These are phyloP conservation scores for Artemisiospiza belli DNA, from an alignment of 2,113 vertebrate genomes.

Conservation along the genomic window DNA sequence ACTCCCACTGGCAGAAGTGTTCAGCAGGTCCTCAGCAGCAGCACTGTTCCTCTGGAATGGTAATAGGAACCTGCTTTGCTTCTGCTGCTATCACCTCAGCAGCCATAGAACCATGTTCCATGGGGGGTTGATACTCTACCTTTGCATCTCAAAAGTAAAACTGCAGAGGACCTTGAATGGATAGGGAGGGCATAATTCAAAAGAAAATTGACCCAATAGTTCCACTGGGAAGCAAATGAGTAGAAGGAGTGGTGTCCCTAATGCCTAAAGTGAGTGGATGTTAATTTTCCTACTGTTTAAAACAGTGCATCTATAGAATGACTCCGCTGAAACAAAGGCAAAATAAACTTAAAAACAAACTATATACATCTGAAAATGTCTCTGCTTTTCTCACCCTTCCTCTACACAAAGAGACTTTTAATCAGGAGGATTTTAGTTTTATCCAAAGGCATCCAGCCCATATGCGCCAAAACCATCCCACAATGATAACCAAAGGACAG, in stretches of 20 bases:
- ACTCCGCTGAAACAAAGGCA: background rate
- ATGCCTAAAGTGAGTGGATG: background rate
- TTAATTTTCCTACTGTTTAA: background rate
- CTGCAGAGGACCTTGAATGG: background rate
- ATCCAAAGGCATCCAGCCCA: background rate
- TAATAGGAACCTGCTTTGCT: background rate
- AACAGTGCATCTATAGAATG: background rate
- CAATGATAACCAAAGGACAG: background rate
- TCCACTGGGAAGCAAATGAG: background rate
- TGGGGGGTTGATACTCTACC: no score
- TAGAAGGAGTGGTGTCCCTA: background rate
- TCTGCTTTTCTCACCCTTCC: background rate
- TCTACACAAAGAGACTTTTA: background rate
- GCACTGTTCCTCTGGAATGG: background rate
- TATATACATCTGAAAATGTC: background rate
- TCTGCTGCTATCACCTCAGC: background rate
- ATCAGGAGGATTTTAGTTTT: background rate
- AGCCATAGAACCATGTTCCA: background rate
- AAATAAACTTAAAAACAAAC: background rate
- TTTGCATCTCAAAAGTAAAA: background rate
- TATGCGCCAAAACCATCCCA: background rate
- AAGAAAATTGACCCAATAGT: background rate
- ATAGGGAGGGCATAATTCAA: background rate
- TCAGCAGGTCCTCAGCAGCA: background rate
- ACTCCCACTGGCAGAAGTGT: accelerated